Conservation (phyloP, 2,797 vertebrate species). For the Parotocinclus haroldoi region DNA sequence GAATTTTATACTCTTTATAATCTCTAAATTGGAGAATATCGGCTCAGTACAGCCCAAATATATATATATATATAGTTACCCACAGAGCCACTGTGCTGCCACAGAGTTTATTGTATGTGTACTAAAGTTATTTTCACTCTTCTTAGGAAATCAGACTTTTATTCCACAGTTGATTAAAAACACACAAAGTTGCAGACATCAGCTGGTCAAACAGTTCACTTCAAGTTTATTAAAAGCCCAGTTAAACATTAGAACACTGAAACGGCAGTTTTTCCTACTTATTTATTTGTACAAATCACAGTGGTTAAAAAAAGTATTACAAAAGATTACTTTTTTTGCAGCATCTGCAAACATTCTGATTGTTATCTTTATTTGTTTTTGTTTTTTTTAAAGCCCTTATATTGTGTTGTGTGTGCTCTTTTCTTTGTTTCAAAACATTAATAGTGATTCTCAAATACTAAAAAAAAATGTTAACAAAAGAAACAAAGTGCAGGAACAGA, state of each 20-base stretch:
- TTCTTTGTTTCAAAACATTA: constrained; percentile 56
- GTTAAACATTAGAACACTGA: constrained; percentile 82
- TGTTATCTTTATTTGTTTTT: constrained; percentile 64
- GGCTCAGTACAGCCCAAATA: too few relatives aligned
- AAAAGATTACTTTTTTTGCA: constrained; percentile 68
- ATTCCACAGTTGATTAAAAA: too few relatives aligned
- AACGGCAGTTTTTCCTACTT: constrained; percentile 64
- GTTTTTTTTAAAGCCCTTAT: constrained; percentile 70
- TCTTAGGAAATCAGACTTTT: too few relatives aligned
- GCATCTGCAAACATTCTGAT: constrained; percentile 79
- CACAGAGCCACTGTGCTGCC: too few relatives aligned
- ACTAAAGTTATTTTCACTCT: too few relatives aligned
- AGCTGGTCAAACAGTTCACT: constrained; percentile 62
- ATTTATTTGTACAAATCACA: constrained; percentile 80
- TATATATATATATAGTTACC: too few relatives aligned
- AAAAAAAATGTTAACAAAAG: constrained; percentile 31
- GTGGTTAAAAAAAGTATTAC: constrained; percentile 80
- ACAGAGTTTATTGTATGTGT: too few relatives aligned
- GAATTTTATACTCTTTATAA: too few relatives aligned
- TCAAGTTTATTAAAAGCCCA: constrained; percentile 78
- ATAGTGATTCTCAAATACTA: constrained; percentile 24
- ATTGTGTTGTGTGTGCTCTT: constrained; percentile 54
- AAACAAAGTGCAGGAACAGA: constrained; percentile 40
- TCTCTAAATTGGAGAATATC: too few relatives aligned
- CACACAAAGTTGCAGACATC: neutral